Conservation (phyloP, 2,113 vertebrate species). For the Stomatorhinus ivindoensis region DNA sequence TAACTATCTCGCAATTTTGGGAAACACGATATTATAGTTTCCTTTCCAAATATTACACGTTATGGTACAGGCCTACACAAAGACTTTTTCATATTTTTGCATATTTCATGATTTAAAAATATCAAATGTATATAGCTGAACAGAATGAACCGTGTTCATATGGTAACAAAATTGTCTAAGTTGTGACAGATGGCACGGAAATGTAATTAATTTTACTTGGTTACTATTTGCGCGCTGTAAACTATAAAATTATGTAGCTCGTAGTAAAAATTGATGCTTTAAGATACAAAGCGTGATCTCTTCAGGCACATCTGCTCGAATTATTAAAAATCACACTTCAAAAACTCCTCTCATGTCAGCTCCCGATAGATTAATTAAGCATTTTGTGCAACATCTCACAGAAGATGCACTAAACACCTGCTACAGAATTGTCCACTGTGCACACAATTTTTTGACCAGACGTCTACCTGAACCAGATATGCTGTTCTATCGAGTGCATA, state of each 20-base stretch:
- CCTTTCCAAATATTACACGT: background rate
- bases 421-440: constrained; percentile 76
- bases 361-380: constrained; percentile 64
- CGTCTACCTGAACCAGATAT: constrained; percentile 77
- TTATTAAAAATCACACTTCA: constrained; percentile 15
- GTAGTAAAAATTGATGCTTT: background rate
- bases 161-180: background rate
- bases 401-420: constrained; percentile 73
- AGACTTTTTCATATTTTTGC: too few relatives aligned
- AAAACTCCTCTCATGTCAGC: constrained; percentile 10
- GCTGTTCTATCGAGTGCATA: constrained; percentile 72
- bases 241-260: background rate
- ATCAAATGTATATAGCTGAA: background rate
- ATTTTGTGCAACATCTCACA: constrained; percentile 68
- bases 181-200: background rate
- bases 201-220: background rate
- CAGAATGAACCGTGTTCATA: background rate
- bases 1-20: background rate
- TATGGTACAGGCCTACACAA: background rate
- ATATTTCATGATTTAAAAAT: background rate
- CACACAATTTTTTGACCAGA: constrained; percentile 70
- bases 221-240: background rate
- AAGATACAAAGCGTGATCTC: background rate
- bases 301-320: constrained; percentile 10
- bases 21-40: background rate